A percentile compares a stretch with the other conserved stretches of the same genome.
Conservation (phyloP, 2,113 vertebrate species). For the Trichechus manatus region DNA sequence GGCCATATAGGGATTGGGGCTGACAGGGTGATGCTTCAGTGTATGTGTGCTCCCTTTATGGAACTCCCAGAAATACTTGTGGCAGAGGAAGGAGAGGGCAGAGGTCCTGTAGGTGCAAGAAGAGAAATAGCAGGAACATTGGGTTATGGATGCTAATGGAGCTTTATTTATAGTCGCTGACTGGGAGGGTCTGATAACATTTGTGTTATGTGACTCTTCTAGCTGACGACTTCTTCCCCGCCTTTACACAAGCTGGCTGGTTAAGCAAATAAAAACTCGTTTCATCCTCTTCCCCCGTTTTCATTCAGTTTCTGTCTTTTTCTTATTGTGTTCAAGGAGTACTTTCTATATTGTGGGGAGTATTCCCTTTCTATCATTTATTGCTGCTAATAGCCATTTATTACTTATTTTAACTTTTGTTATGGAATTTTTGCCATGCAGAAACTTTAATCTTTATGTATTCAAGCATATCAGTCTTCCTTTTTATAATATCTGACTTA, state of each 20-base stretch:
- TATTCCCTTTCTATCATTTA: neutral
- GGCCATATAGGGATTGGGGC: slow-evolving; percentile 44
- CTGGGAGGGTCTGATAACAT: slow-evolving; percentile 69
- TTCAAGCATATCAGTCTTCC: neutral
- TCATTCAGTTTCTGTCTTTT: slow-evolving; percentile 36
- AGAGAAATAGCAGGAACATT: slow-evolving; percentile 78
- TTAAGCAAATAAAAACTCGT: neutral
- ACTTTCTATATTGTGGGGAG: neutral
- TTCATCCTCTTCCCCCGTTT: neutral
- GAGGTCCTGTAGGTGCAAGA: slow-evolving; percentile 71
- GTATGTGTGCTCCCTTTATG: slow-evolving; percentile 69
- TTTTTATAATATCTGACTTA: slow-evolving; percentile 49
- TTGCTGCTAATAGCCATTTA: neutral
- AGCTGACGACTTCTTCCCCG: neutral
- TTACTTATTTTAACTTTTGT: neutral
- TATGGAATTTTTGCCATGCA: neutral
- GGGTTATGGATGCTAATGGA: slow-evolving; percentile 72
- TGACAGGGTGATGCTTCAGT: slow-evolving; percentile 55
- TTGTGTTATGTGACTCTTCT: neutral
- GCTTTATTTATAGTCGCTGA: slow-evolving; percentile 77
- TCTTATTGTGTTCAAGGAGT: neutral
- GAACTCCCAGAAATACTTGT: slow-evolving; percentile 78
- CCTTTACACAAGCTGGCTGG: neutral
- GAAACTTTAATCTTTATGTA: neutral
- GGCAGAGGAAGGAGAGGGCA: slow-evolving; percentile 77